phyloP scores from a whole-genome alignment of 2,797 vertebrate genomes.

The Falco rusticolus region DNA sequence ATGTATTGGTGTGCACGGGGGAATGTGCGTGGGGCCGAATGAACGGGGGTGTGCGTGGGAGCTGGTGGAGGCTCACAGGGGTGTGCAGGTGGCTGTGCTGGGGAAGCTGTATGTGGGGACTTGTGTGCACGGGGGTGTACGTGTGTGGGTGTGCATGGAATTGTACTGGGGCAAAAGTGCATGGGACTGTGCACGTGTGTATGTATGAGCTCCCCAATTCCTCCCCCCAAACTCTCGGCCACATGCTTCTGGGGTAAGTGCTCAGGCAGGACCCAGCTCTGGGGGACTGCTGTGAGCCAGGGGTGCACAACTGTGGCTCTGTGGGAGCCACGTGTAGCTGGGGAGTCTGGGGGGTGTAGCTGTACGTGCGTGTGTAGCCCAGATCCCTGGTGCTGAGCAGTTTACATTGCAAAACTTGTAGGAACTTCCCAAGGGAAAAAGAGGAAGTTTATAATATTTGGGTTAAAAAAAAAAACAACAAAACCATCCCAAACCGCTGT shows the following conservation, averaged over 20 bases:
- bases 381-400: not conserved
- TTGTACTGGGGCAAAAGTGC: not conserved
- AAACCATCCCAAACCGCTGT: not conserved
- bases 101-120: not conserved
- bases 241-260: rapidly evolving
- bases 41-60: not conserved
- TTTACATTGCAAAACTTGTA: not conserved
- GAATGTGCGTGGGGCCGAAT: not conserved
- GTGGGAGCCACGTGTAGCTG: not conserved
- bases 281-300: not conserved
- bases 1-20: too few species aligned
- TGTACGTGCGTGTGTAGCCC: not conserved
- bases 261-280: not conserved
- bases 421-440: slow-evolving; percentile 22
- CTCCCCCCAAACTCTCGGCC: not conserved
- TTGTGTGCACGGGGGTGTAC: rapidly evolving
- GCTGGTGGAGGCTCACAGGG: not conserved
- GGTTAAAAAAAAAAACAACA: not conserved
- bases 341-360: rapidly evolving
- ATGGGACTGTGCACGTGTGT: rapidly evolving
- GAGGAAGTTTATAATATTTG: not conserved
- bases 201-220: rapidly evolving
- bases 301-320: not conserved
- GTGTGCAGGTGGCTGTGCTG: not conserved
- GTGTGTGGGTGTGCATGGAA: rapidly evolving